Percentiles rank a stretch among this genome's conserved stretches.
Conservation (phyloP, 2,888 invertebrate species). For the Ormia ochracea region DNA sequence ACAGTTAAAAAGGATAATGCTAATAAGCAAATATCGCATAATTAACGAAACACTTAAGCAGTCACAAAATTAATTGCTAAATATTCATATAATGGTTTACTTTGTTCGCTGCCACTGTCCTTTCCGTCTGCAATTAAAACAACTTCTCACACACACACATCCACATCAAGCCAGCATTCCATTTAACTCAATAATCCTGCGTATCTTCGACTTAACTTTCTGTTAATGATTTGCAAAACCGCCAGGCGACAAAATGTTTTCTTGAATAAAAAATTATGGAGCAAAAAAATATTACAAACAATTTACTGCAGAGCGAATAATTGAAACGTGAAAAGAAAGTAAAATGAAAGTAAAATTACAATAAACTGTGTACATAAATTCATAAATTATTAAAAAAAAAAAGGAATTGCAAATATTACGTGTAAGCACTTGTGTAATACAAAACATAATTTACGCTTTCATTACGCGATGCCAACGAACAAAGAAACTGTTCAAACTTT, state of each 20-base stretch:
- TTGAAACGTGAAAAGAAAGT: background rate
- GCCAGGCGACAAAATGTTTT: background rate
- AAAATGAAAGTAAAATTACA: background rate
- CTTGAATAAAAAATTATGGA: background rate
- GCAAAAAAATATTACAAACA: background rate
- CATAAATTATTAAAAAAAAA: background rate
- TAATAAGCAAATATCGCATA: too few relatives aligned
- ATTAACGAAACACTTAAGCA: too few relatives aligned
- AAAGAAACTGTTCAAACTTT: background rate
- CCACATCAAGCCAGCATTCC: background rate
- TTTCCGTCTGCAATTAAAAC: background rate
- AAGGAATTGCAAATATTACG: background rate
- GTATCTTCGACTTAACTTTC: background rate
- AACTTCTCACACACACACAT: background rate
- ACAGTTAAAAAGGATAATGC: too few relatives aligned
- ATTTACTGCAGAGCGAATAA: background rate
- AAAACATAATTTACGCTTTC: too few relatives aligned
- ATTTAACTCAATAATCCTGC: background rate
- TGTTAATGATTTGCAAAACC: conserved; percentile 7
- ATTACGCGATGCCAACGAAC: too few relatives aligned
- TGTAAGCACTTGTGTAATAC: too few relatives aligned
- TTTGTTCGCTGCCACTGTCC: too few relatives aligned
- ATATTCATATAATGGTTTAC: too few relatives aligned
- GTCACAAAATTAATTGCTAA: too few relatives aligned
- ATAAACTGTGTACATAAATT: background rate